Conservation (phyloP, 1,140 invertebrate species). For the Bombus difficillimus region DNA sequence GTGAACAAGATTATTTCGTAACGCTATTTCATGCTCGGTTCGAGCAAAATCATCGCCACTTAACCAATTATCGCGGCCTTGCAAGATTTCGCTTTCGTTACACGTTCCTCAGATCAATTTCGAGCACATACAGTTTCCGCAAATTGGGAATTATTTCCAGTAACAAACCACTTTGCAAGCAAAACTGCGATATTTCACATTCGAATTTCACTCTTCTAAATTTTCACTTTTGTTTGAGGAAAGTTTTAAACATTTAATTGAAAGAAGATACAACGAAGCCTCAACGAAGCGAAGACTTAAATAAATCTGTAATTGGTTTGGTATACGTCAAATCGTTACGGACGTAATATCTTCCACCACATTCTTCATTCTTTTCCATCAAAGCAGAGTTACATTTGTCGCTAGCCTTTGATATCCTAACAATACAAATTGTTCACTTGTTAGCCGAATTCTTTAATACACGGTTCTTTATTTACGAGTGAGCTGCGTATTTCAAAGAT, state of each 20-base stretch:
- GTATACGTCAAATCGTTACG: no score
- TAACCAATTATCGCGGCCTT: conserved; percentile 48
- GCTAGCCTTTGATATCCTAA: not conserved
- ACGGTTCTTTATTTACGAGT: no score
- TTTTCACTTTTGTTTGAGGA: not conserved
- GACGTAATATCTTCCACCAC: no score
- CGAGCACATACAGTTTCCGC: not conserved
- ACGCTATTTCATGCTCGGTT: not conserved
- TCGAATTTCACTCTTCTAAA: not conserved
- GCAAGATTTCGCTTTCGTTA: conserved; percentile 11
- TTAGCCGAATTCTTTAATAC: not conserved
- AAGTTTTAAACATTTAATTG: not conserved
- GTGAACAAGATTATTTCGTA: not conserved
- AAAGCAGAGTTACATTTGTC: not conserved
- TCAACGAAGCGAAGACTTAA: no score
- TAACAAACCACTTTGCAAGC: not conserved
- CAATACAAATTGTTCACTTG: not conserved
- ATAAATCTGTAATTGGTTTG: no score
- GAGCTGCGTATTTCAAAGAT: not conserved
- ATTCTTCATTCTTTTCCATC: no score
- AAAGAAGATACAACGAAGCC: no score
- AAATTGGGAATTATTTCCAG: not conserved
- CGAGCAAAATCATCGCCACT: conserved; percentile 45
- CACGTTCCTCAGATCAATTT: conserved; percentile 13
- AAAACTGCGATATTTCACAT: not conserved